Evolutionary conservation across 2,888 invertebrate species (phyloP), one percentile per base, ranked within the genome.

Genomic region (Amphipoea oculea): DNA sequence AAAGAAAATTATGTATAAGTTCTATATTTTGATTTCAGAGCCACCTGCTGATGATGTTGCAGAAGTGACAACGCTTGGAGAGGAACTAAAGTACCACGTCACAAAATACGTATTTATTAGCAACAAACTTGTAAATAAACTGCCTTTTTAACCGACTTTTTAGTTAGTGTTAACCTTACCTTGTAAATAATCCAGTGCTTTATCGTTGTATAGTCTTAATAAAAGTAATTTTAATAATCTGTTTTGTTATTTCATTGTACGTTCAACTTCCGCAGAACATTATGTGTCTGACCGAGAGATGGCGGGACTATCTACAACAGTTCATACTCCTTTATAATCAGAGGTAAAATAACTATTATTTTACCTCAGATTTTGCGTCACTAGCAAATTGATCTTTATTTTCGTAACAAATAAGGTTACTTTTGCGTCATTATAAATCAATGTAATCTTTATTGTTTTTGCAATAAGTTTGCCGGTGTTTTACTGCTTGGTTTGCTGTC

Each of bases 41-140:
- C 94, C 96, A 0, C 88, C 92, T 11, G 86, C 91, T 0, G 96
- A 96, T 62, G 96, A 96, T 11, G 91, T 92, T 0, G 95, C 92
- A 4, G 96, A 96, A 89, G 91, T 93, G 6, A 96, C 96, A 11
- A 93, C 94, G 0, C 75, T 94, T 0, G 94, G 91, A 1, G 96
- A 95, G 85, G 96, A 96, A 74, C 73, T 96, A 1, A 96, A 95
- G 73, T 96, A 95, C 69, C 93, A 96, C 75, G 88, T 86, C 51
- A 96, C 96, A 0, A 96, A 95, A 89, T 96, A 96, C 80, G 92
- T 90, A 0, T 94, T 89, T 82, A 83, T 96, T 36, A 94, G 93
- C 73, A 96, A 96, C 85, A 94, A 92, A 85, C 79, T 94, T 17
- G 87, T 90, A 0, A 94, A 93, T 78, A 95, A 92, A 83, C 76